A percentile compares a stretch with the other conserved stretches of the same genome.
phyloP scores from a whole-genome alignment of 2,888 invertebrate species.

The Tricholauxania praeusta region DNA sequence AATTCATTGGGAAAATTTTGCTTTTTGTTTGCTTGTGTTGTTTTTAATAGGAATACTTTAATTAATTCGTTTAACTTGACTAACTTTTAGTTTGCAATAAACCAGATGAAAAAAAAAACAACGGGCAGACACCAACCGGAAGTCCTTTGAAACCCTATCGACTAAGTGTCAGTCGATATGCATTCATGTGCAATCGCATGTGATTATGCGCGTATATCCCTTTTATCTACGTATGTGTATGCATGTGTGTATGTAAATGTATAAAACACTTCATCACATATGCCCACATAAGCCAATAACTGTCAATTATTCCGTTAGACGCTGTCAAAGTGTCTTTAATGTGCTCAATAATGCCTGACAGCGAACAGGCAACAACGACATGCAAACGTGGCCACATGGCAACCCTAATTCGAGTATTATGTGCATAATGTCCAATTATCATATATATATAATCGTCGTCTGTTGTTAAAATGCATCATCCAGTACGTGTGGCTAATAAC shows the following conservation, averaged over 20 bases:
- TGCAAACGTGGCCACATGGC: constrained; percentile 5
- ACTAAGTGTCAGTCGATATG: constrained; percentile 4
- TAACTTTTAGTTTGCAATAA: background rate
- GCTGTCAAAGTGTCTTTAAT: constrained; percentile 31
- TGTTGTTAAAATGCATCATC: too few relatives aligned
- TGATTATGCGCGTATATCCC: too few relatives aligned
- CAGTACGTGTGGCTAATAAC: too few relatives aligned
- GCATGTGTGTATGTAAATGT: background rate
- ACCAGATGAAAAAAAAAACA: too few relatives aligned
- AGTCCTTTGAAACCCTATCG: background rate
- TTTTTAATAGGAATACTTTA: constrained; percentile 10
- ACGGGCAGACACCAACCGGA: background rate
- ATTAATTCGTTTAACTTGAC: constrained; percentile 19
- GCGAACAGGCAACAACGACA: constrained; percentile 6
- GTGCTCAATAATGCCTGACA: constrained; percentile 20
- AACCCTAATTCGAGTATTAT: too few relatives aligned
- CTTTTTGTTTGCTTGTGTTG: background rate
- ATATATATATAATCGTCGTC: too few relatives aligned
- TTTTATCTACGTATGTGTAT: background rate
- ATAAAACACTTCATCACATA: background rate
- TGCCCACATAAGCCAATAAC: constrained; percentile 18
- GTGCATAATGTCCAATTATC: constrained; percentile 6
- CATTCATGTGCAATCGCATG: background rate
- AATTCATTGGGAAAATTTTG: constrained; percentile 14
- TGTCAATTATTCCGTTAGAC: constrained; percentile 30